These are phyloP conservation scores for Bovichtus variegatus DNA, from an alignment of 2,797 vertebrate species.

Conservation along the genomic window DNA sequence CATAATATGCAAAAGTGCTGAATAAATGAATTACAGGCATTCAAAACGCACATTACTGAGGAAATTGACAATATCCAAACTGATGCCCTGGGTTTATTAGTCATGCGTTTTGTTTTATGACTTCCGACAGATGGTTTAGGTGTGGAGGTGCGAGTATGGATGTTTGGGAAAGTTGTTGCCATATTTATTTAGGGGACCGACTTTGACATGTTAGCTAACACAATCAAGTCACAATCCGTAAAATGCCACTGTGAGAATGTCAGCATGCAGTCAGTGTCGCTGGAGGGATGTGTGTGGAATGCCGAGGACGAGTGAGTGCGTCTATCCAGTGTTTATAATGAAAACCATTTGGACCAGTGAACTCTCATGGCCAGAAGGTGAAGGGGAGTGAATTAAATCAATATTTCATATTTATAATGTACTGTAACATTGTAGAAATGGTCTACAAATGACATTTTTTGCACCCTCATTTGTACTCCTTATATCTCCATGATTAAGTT, in stretches of 20 bases:
- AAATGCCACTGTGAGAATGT: conserved; percentile 31
- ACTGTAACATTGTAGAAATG: background rate
- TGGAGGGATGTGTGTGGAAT: background rate
- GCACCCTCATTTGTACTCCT: background rate
- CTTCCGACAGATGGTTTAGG: conserved; percentile 44
- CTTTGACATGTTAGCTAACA: conserved; percentile 32
- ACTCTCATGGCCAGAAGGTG: background rate
- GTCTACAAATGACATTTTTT: background rate
- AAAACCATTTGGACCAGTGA: background rate
- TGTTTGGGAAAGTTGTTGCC: conserved; percentile 27
- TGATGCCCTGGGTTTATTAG: conserved; percentile 33
- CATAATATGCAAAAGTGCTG: conserved; percentile 62
- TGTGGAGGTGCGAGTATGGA: conserved; percentile 13
- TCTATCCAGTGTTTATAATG: background rate
- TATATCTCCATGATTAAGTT: background rate
- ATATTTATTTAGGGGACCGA: conserved; percentile 10
- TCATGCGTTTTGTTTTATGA: conserved; percentile 36
- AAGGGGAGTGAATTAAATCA: background rate
- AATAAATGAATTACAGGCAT: conserved; percentile 61
- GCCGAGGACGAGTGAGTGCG: background rate
- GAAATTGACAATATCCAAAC: conserved; percentile 43
- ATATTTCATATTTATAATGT: background rate
- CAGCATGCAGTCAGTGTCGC: conserved; percentile 2
- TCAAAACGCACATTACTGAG: conserved; percentile 27
- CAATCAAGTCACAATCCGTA: conserved; percentile 13